phyloP scores from a whole-genome alignment of 2,888 invertebrate species.

The Ichneumon xanthorius region DNA sequence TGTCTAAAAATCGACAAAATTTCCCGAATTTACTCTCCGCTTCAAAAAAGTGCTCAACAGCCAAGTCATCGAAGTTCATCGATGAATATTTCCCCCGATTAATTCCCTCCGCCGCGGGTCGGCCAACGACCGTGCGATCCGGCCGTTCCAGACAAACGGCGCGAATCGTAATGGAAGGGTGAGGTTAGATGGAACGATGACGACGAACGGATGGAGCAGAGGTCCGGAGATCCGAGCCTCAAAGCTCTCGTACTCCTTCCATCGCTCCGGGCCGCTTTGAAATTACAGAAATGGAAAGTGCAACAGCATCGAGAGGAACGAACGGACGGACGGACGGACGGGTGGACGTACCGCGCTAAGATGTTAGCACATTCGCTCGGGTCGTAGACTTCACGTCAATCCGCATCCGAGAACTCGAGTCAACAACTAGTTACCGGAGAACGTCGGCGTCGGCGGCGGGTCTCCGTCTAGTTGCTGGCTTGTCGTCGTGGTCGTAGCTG shows the following conservation, averaged over 20 bases:
- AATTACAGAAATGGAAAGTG: conserved; percentile 77
- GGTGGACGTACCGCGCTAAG: conserved; percentile 59
- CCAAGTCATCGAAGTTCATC: background rate
- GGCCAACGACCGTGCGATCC: background rate
- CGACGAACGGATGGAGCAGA: conserved; percentile 38
- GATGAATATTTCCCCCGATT: background rate
- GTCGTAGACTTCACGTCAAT: conserved; percentile 73
- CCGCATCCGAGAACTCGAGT: conserved; percentile 73
- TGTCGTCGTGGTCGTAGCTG: conserved; percentile 66
- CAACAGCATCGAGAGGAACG: conserved; percentile 54
- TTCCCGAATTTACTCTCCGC: too few species aligned
- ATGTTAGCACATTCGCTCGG: conserved; percentile 71
- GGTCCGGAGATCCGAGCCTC: conserved; percentile 36
- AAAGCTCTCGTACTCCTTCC: conserved; percentile 50
- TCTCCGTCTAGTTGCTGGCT: conserved; percentile 63
- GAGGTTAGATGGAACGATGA: conserved; percentile 3
- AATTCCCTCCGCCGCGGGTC: background rate
- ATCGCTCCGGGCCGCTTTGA: conserved; percentile 46
- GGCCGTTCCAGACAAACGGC: background rate
- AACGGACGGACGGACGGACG: conserved; percentile 33
- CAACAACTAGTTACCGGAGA: conserved; percentile 76
- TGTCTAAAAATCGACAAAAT: too few species aligned
- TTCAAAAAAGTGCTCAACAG: too few species aligned
- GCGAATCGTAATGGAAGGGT: conserved; percentile 24
- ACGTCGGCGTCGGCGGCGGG: conserved; percentile 61